Conservation (phyloP, 2,888 invertebrate species). For the Tridacna crocea region DNA sequence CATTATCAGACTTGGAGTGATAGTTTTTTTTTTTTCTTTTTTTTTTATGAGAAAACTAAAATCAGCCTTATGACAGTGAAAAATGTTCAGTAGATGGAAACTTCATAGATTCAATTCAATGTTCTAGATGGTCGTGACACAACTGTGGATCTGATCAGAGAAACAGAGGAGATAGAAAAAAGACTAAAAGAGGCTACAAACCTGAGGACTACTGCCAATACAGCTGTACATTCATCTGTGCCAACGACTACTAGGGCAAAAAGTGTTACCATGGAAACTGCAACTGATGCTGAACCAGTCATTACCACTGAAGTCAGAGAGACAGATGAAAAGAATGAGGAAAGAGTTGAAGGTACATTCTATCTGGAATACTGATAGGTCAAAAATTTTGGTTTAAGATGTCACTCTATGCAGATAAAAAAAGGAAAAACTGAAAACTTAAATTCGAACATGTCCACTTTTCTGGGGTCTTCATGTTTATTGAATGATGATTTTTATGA, state of each 20-base stretch:
- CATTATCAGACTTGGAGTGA: no score
- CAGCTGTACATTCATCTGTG: neutral
- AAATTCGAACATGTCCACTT: no score
- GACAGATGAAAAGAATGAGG: neutral
- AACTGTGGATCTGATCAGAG: conserved; percentile 68
- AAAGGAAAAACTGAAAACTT: no score
- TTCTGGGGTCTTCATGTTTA: no score
- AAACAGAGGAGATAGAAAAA: conserved; percentile 65
- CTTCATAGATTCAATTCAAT: neutral
- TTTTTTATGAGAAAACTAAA: no score
- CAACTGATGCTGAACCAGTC: neutral
- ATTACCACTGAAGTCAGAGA: neutral
- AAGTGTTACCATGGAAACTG: neutral
- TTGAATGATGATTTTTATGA: no score
- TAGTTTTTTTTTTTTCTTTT: no score
- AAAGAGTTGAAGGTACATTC: conserved; percentile 40
- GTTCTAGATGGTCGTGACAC: conserved; percentile 52
- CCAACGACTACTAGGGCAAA: neutral
- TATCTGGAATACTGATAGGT: no score
- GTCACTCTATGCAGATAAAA: no score
- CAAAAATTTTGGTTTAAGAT: no score
- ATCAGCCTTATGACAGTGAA: neutral
- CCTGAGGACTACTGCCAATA: neutral
- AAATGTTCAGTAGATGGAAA: neutral
- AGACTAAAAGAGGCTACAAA: conserved; percentile 32